Evolutionary conservation across 2,113 vertebrate genomes (phyloP).

Genomic region (Neolamprologus sp.): DNA sequence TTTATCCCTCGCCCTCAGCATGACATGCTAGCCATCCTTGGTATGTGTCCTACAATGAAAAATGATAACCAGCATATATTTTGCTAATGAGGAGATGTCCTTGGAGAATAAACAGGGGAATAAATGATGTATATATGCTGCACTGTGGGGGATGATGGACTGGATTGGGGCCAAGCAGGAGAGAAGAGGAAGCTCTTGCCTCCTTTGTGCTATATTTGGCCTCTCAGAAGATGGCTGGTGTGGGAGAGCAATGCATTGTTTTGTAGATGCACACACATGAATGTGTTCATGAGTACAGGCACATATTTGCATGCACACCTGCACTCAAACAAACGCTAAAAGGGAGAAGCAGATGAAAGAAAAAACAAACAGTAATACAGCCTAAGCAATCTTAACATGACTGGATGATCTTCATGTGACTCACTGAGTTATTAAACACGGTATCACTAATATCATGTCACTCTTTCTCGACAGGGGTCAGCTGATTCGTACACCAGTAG

Average conservation of each 20-base stretch:
- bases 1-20: background rate
- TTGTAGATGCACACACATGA: constrained; percentile 18
- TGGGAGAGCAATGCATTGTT: constrained; percentile 55
- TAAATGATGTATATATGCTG: constrained; percentile 54
- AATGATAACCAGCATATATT: constrained; percentile 51
- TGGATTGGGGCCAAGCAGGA: constrained; percentile 62
- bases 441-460: background rate
- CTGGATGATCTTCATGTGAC: background rate
- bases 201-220: constrained; percentile 70
- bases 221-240: constrained; percentile 59
- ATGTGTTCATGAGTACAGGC: constrained; percentile 18
- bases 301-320: constrained; percentile 31
- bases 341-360: background rate
- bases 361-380: background rate
- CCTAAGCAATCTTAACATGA: background rate
- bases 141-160: constrained; percentile 64
- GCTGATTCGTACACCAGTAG: constrained; percentile 97
- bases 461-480: constrained; percentile 77
- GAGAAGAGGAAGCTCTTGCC: constrained; percentile 61
- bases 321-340: background rate
- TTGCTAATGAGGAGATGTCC: constrained; percentile 59
- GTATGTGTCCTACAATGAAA: constrained; percentile 37
- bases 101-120: constrained; percentile 48
- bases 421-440: background rate
- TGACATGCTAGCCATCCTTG: background rate